Evolutionary conservation across 2,113 vertebrate species (phyloP).

Genomic region (Anhinga anhinga): DNA sequence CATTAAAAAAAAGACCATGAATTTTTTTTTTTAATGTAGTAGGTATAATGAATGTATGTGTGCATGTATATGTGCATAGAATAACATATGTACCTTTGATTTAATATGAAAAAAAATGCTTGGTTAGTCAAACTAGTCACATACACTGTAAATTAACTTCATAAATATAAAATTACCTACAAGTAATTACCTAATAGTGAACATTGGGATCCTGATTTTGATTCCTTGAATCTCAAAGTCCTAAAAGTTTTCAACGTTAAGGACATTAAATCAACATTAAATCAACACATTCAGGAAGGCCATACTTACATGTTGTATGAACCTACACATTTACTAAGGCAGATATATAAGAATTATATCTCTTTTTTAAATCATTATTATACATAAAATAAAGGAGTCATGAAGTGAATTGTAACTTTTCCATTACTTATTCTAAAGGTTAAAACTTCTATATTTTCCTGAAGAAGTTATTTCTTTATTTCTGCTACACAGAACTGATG

Average conservation of each 20-base stretch:
- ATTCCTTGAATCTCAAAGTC: background rate
- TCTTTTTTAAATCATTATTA: background rate
- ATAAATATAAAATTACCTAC: background rate
- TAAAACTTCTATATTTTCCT: background rate
- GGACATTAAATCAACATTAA: background rate
- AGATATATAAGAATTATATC: background rate
- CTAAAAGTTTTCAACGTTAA: background rate
- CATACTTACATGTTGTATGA: fast-evolving
- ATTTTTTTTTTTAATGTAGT: background rate
- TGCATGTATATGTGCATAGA: background rate
- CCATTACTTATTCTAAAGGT: background rate
- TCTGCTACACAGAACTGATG: background rate
- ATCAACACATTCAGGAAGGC: background rate
- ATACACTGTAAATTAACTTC: background rate
- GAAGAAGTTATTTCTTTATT: background rate
- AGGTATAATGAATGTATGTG: background rate
- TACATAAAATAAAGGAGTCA: background rate
- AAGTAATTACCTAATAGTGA: background rate
- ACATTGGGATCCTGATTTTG: background rate
- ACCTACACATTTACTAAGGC: background rate
- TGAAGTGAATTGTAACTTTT: background rate
- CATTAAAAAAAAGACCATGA: background rate
- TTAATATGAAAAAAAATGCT: background rate
- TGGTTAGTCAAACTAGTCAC: background rate
- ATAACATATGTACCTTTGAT: background rate